A percentile compares a stretch with the other conserved stretches of the same genome.
Evolutionary conservation across 2,113 vertebrate genomes (phyloP).

Genomic region (Pelecanus crispus): DNA sequence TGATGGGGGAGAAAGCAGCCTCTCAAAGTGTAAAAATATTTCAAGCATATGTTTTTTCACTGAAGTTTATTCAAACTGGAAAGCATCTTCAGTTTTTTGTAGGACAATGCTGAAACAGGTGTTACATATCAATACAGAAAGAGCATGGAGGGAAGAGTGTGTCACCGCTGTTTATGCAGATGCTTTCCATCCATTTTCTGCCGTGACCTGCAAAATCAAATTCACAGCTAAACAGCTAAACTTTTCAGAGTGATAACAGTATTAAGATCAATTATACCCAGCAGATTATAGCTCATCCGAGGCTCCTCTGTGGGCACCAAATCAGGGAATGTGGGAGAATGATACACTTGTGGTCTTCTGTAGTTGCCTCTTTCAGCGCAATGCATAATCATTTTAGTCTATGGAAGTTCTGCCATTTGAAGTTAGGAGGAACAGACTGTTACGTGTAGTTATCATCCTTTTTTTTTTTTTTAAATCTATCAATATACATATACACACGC

Average conservation of each 20-base stretch:
- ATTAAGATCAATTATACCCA: not conserved
- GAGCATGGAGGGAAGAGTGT: not conserved
- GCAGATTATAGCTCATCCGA: not conserved
- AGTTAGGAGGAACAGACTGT: not conserved
- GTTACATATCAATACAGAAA: not conserved
- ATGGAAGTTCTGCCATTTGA: not conserved
- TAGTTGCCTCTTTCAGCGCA: not conserved
- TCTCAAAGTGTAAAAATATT: not conserved
- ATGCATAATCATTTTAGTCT: not conserved
- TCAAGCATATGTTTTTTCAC: not conserved
- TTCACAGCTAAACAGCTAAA: not conserved
- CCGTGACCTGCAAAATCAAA: not conserved
- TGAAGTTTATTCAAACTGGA: not conserved
- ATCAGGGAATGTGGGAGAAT: not conserved
- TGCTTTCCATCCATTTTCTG: not conserved
- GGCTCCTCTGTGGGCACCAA: not conserved
- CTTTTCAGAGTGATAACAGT: not conserved
- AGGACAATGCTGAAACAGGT: not conserved
- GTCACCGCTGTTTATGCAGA: not conserved
- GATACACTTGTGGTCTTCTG: not conserved
- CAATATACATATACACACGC: accelerated
- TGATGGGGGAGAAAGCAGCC: not conserved
- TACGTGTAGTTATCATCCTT: not conserved
- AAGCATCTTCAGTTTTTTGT: not conserved
- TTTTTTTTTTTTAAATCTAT: no score